Evolutionary conservation across 1,140 invertebrate genomes (phyloP), one percentile per base, ranked within the genome.

Genomic region (Semibalanus balanoides): DNA sequence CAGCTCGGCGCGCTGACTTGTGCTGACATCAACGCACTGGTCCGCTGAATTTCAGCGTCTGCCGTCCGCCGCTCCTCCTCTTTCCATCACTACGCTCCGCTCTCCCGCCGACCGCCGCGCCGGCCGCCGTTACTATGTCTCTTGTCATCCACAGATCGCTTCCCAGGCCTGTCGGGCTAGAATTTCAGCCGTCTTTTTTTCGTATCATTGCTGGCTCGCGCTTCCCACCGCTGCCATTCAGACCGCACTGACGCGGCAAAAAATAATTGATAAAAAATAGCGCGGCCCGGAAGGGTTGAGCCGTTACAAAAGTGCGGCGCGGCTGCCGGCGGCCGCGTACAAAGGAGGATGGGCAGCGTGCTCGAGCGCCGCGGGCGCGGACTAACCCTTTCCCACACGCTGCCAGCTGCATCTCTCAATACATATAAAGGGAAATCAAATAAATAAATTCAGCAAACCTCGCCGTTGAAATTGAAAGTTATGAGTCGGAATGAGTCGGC

Each of bases 211-310:
- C 7, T 25, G 51, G 51, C 51, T 14, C 51, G 1, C 51, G 51
- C 51, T 64, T 64, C 51, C 51, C 51, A 64, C 51, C 51, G 51
- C 11, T 25, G 51, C 51, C 22, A 64, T 64, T 64, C 51, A 64
- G 51, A 1, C 51, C 11, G 51, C 51, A 64, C 51, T 64, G 51
- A 64, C 51, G 51, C 51, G 51, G 51, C 51, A 64, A 64, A 64
- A 64, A 64, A 64, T 64, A 64, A 64, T 64, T 64, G 51, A 64
- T 64, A 64, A 64, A 64, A 64, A 64, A 64, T 64, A 64, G 51
- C 22, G 14, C 14, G 51, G 51, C 22, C 51, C 11, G 51, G 51
- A 64, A 64, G 51, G 51, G 51, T 64, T 64, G 51, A 11, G 51
- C 51, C 14, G 51, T 64, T 64, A 64, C 51, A 64, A 64, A 64